Evolutionary conservation across 2,797 vertebrate genomes (phyloP).

Genomic region (Oryzias dopingdopingensis): DNA sequence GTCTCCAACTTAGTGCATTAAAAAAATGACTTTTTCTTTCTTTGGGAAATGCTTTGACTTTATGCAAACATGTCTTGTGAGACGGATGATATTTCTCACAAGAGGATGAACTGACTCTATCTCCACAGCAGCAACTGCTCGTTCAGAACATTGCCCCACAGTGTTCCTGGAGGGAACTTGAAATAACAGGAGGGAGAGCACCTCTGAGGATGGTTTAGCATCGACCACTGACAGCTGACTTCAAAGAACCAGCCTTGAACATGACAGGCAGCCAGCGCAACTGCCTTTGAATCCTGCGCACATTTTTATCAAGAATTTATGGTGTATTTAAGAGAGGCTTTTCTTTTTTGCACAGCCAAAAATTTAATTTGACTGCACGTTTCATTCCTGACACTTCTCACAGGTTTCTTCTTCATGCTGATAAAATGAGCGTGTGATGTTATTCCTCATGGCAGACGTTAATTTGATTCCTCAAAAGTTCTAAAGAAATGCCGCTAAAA

Average conservation of each 20-base stretch:
- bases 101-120: constrained; percentile 64
- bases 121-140: constrained; percentile 74
- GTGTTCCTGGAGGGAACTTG: constrained; percentile 77
- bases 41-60: constrained; percentile 62
- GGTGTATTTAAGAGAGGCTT: constrained; percentile 62
- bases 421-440: constrained; percentile 66
- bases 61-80: constrained; percentile 54
- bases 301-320: constrained; percentile 73
- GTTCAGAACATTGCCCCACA: constrained; percentile 60
- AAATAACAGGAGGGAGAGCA: constrained; percentile 70
- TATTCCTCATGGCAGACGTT: constrained; percentile 68
- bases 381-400: constrained; percentile 55
- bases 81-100: constrained; percentile 64
- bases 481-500: constrained; percentile 67
- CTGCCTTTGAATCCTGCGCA: constrained; percentile 68
- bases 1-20: constrained; percentile 30
- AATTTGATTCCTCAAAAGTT: constrained; percentile 77
- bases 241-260: constrained; percentile 76
- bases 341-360: constrained; percentile 41
- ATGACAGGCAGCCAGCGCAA: constrained; percentile 67
- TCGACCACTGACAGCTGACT: constrained; percentile 69
- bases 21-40: constrained; percentile 52
- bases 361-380: constrained; percentile 69
- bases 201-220: constrained; percentile 72
- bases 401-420: constrained; percentile 61